Evolutionary conservation across 2,113 vertebrate genomes (phyloP).

Genomic region (Platysteira castanea): DNA sequence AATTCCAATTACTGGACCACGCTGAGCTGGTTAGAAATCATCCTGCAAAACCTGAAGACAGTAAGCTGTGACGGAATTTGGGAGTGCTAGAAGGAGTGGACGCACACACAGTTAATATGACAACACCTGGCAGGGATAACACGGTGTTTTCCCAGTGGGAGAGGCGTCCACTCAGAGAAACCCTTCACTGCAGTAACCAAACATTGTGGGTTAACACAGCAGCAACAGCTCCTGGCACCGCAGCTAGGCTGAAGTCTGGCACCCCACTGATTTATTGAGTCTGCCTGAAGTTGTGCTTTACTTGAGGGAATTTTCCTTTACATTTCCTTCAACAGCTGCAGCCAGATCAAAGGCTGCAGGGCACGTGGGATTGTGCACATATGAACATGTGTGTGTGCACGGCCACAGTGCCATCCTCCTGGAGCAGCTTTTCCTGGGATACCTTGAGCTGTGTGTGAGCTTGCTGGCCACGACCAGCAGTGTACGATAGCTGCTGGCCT

Average conservation of each 20-base stretch:
- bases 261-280: background rate
- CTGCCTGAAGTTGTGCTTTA: background rate
- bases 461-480: background rate
- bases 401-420: background rate
- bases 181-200: background rate
- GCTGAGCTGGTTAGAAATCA: background rate
- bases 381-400: accelerated
- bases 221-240: background rate
- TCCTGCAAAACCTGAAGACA: background rate
- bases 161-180: background rate
- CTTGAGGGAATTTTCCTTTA: background rate
- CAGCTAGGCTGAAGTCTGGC: background rate
- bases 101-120: background rate
- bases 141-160: background rate
- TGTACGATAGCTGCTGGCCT: accelerated
- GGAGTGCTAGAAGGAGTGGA: background rate
- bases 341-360: background rate
- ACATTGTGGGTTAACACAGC: background rate
- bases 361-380: accelerated
- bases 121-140: background rate
- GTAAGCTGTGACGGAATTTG: background rate
- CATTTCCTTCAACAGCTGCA: background rate
- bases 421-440: background rate
- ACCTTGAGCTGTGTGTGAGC: background rate
- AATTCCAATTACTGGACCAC: background rate